phyloP scores from a whole-genome alignment of 2,797 vertebrate species.

The Erpetoichthys calabaricus region DNA sequence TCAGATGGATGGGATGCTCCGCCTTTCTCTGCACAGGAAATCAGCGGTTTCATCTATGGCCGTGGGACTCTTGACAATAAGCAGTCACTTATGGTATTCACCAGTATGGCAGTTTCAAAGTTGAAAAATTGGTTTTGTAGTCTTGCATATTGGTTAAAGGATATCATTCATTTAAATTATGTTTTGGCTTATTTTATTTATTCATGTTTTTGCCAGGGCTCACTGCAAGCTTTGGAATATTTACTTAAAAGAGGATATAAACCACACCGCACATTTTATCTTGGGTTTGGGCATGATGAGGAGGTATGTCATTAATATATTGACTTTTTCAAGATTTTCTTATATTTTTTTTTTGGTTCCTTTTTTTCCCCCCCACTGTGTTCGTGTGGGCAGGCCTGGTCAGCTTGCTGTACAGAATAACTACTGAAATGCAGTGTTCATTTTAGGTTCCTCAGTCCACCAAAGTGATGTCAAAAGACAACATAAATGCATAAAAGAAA shows the following conservation, averaged over 20 bases:
- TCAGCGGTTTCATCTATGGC: constrained; percentile 78
- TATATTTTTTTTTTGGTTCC: too few relatives aligned
- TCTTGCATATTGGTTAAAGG: background rate
- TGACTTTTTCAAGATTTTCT: too few relatives aligned
- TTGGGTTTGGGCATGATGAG: constrained; percentile 83
- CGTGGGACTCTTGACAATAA: constrained; percentile 88
- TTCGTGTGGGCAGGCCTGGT: too few relatives aligned
- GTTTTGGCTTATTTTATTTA: fast-evolving
- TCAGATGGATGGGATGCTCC: constrained; percentile 74
- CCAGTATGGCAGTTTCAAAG: background rate
- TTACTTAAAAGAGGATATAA: constrained; percentile 64
- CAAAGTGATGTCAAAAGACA: too few relatives aligned
- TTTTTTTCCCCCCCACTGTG: too few relatives aligned
- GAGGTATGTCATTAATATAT: constrained; percentile 41
- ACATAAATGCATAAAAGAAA: too few relatives aligned
- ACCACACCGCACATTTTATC: constrained; percentile 73
- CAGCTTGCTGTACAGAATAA: too few relatives aligned
- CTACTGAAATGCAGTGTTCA: too few relatives aligned
- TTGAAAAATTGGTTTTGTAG: constrained; percentile 9
- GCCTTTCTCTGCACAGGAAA: constrained; percentile 79
- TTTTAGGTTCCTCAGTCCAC: too few relatives aligned
- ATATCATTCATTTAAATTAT: constrained; percentile 5
- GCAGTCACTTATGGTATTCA: constrained; percentile 60
- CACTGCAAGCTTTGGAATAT: constrained; percentile 75
- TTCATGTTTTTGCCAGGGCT: background rate